These are phyloP conservation scores for Spodoptera litura DNA, from an alignment of 1,140 invertebrate species.

Conservation along the genomic window DNA sequence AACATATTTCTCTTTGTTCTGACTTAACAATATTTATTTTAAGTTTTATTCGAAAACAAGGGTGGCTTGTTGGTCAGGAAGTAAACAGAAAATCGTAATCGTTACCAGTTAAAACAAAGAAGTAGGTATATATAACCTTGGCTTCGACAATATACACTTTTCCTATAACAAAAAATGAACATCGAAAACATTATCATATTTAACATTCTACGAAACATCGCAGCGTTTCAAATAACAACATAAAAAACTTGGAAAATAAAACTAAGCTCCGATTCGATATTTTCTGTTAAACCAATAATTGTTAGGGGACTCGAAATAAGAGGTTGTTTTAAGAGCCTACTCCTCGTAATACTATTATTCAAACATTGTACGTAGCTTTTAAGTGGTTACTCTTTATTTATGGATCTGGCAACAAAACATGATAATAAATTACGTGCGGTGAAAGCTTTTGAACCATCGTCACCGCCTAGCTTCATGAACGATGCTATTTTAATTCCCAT, in stretches of 20 bases:
- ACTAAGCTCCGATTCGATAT: neutral
- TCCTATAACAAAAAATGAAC: no score
- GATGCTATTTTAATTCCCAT: constrained; percentile 17
- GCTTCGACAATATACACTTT: no score
- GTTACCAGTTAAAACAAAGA: no score
- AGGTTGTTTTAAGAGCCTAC: constrained; percentile 32
- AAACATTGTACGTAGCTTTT: constrained; percentile 35
- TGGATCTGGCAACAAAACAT: constrained; percentile 39
- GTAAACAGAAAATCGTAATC: neutral
- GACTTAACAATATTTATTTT: neutral
- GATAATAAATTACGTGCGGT: constrained; percentile 44
- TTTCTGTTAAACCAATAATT: constrained; percentile 5
- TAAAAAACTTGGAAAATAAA: neutral
- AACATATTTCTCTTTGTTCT: no score
- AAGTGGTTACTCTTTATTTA: constrained; percentile 46
- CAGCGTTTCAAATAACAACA: no score
- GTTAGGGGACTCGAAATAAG: neutral
- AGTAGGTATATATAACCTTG: no score
- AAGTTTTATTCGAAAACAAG: neutral
- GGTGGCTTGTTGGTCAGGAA: neutral
- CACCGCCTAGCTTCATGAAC: constrained; percentile 26
- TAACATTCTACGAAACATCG: no score
- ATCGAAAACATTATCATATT: no score
- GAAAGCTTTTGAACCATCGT: constrained; percentile 33
- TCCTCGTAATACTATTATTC: constrained; percentile 37